Base-by-base conservation (phyloP, 1,140 invertebrate species). In the Drosophila willistoni region DNA sequence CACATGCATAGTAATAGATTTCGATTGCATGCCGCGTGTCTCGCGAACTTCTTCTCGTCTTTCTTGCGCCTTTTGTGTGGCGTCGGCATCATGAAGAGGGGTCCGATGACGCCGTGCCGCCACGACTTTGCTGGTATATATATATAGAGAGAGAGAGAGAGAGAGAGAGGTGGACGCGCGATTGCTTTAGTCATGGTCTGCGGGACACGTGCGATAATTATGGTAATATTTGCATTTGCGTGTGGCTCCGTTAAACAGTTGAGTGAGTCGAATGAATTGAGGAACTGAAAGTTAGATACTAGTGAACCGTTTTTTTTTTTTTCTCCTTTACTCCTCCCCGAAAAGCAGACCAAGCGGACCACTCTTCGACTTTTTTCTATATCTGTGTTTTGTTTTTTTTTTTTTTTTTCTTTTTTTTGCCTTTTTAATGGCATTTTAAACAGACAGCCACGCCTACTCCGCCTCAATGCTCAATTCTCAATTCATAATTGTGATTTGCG, bases 191-290 rank as follows among this genome's bases (percentile, higher is more conserved):
- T 87, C 83, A 87, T 87, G 83, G 84, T 87, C 83, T 86, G 79
- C 56, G 76, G 72, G 77, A 64, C 79, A 83, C 78, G 83, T 86
- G 83, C 83, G 83, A 86, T 86, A 87, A 86, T 86, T 86, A 86
- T 86, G 83, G 84, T 86, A 87, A 86, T 86, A 86, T 86, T 86
- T 86, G 83, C 83, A 86, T 87, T 86, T 86, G 83, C 83, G 84
- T 86, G 83, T 86, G 83, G 83, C 83, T 86, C 79, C 83, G 83
- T 79, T 86, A 87, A 86, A 86, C 83, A 86, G 83, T 86, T 89
- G 83, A 86, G 79, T 89, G 83, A 86, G 76, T 67, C 67, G 83
- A 68, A 78, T 66, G 57, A 61, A 77, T 61, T 76, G 42, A 44
- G 66, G 69, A 56, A 68, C 59, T 44, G 41, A 47, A 44, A 63